Evolutionary conservation across 2,888 invertebrate species (phyloP), one percentile per base, ranked within the genome.

Genomic region (Pecten maximus): DNA sequence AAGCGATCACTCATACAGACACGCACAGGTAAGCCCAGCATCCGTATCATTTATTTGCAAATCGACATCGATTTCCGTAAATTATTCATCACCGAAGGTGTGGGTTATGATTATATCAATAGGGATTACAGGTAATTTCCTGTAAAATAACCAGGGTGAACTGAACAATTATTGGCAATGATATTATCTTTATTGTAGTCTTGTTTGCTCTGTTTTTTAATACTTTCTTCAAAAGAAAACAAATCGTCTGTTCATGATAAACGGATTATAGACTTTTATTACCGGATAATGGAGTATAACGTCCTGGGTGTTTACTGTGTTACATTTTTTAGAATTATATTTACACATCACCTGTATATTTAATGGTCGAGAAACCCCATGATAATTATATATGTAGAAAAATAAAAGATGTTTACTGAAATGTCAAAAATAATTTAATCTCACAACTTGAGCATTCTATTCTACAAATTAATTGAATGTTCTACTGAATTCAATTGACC

Each of bases 21-120:
- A 74, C 74, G 74, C 28, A 35, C 74, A 74, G 74, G 74, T 74
- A 74, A 74, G 74, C 74, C 74, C 74, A 74, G 74, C 74, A 74
- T 74, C 74, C 74, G 74, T 74, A 74, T 74, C 74, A 35, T 74
- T 74, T 74, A 74, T 74, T 23, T 74, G 74, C 16, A 74, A n/a
- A 74, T 74, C 35, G 74, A 74, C 74, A 74, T 74, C 12, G 74
- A 74, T 74, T 74, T 74, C 74, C 74, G 8, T 74, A 35, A 74
- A 74, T 74, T 35, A 74, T 74, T 74, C 74, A 74, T 74, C 74
- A 74, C 35, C 35, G 74, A 74, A 54, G 74, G 74, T 74, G 74
- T 35, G 74, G 74, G 74, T 74, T 35, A 28, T 74, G 8, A 74
- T 74, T 35, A 74, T 74, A 74, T 74, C 74, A 35, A 74, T 74